A percentile compares a stretch with the other conserved stretches of the same genome.
phyloP scores from a whole-genome alignment of 2,797 vertebrate genomes.

The Rhodeus uyekii region DNA sequence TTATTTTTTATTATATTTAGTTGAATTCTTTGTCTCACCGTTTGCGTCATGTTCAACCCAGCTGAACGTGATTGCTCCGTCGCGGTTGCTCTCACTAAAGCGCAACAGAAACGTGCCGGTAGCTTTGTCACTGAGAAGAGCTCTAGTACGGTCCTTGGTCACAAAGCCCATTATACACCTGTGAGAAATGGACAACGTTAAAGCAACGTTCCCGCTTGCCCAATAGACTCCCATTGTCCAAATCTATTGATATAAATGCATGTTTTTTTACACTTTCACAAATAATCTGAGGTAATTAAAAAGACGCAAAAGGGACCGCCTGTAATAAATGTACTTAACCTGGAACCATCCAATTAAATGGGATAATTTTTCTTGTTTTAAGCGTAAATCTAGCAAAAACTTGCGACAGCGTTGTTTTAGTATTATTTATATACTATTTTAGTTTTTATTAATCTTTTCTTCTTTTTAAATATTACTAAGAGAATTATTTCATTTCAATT shows the following conservation, averaged over 20 bases:
- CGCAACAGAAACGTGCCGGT: conserved; percentile 89
- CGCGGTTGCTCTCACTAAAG: conserved; percentile 91
- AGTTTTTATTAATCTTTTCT: background rate
- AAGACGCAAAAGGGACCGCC: too few relatives aligned
- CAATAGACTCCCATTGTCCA: background rate
- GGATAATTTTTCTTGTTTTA: background rate
- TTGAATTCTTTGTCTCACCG: too few relatives aligned
- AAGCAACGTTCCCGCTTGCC: background rate
- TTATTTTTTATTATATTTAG: background rate
- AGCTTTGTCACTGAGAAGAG: conserved; percentile 78
- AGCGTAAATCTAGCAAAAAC: background rate
- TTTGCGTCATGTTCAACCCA: conserved; percentile 76
- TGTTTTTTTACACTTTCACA: too few relatives aligned
- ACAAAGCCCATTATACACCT: conserved; percentile 94
- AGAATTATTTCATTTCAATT: too few relatives aligned
- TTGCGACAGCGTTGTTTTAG: background rate
- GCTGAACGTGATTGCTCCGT: conserved; percentile 94
- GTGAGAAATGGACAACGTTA: conserved; percentile 4
- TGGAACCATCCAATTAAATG: background rate
- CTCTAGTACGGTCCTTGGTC: conserved; percentile 79
- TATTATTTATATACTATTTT: background rate
- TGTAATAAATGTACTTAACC: too few relatives aligned
- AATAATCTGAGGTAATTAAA: too few relatives aligned
- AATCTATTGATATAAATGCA: background rate
- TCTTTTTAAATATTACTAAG: background rate